Percentiles rank a stretch among this genome's conserved stretches.
Evolutionary conservation across 2,888 invertebrate species (phyloP).

Genomic region (Catocala sponsa): DNA sequence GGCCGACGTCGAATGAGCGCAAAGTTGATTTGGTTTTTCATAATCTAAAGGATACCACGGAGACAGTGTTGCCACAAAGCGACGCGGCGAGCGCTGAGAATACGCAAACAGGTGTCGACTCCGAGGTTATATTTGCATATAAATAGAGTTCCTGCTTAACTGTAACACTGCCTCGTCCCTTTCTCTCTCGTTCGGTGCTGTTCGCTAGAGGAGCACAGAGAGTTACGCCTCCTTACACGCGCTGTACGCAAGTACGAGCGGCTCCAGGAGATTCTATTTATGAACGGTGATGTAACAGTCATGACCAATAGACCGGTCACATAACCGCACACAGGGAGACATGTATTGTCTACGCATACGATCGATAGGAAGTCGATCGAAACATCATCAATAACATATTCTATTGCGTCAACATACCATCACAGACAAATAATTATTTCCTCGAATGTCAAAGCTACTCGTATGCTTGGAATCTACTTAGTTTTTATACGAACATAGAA

Average conservation of each 20-base stretch:
- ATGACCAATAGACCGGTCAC: conserved; percentile 68
- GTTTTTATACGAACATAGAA: conserved; percentile 43
- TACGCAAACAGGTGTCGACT: conserved; percentile 88
- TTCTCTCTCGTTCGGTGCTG: conserved; percentile 72
- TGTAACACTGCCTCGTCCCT: conserved; percentile 84
- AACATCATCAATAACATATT: conserved; percentile 43
- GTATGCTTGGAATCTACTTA: conserved; percentile 39
- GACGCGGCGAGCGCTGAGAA: conserved; percentile 80
- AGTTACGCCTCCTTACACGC: conserved; percentile 79
- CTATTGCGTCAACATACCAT: conserved; percentile 42
- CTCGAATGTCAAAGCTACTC: conserved; percentile 28
- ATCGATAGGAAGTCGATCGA: conserved; percentile 55
- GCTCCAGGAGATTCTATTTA: conserved; percentile 86
- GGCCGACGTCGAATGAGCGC: conserved; percentile 47
- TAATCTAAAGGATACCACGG: conserved; percentile 78
- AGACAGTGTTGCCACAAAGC: conserved; percentile 82
- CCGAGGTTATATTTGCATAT: conserved; percentile 88
- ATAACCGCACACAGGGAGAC: conserved; percentile 62
- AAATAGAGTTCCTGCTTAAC: conserved; percentile 89
- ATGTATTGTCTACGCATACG: conserved; percentile 58
- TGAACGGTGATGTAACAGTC: conserved; percentile 83
- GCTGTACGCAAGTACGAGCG: conserved; percentile 71
- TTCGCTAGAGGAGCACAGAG: conserved; percentile 77
- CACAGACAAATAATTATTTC: conserved; percentile 43
- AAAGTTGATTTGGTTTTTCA: conserved; percentile 63